Evolutionary conservation across 2,888 invertebrate species (phyloP).

Genomic region (Euspilapteryx auroguttella): DNA sequence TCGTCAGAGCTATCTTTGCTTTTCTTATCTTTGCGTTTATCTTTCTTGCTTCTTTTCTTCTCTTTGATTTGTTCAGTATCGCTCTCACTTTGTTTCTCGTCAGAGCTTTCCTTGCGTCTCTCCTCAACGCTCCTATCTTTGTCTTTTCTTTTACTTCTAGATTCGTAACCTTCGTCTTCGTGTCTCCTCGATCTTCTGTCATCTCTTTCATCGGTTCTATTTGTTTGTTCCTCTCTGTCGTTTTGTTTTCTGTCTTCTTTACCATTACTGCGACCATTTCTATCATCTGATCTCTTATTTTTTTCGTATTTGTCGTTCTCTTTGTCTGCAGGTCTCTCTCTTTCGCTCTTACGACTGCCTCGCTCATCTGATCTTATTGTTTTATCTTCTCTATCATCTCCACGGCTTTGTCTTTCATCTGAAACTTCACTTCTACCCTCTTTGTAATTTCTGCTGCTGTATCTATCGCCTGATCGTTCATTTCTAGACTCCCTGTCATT

Average conservation of each 20-base stretch:
- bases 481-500: not conserved
- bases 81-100: conserved; percentile 9
- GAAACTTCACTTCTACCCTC: conserved; percentile 8
- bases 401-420: conserved; percentile 4
- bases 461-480: conserved; percentile 3
- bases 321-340: too few species aligned
- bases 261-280: too few species aligned
- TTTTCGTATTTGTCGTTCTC: too few species aligned
- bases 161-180: conserved; percentile 4
- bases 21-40: conserved; percentile 7
- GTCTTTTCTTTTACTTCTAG: conserved; percentile 6
- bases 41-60: conserved; percentile 2
- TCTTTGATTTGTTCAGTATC: conserved; percentile 4
- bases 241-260: conserved; percentile 1
- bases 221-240: not conserved
- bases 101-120: conserved; percentile 7
- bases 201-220: not conserved
- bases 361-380: too few species aligned
- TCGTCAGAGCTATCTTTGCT: conserved; percentile 7
- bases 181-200: conserved; percentile 2
- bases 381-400: conserved; percentile 7
- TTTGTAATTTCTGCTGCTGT: conserved; percentile 4
- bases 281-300: too few species aligned
- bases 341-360: too few species aligned
- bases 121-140: conserved; percentile 7